A percentile compares a stretch with the other conserved stretches of the same genome.
phyloP scores from a whole-genome alignment of 2,888 invertebrate species.

The Ichneumoninae sp. region DNA sequence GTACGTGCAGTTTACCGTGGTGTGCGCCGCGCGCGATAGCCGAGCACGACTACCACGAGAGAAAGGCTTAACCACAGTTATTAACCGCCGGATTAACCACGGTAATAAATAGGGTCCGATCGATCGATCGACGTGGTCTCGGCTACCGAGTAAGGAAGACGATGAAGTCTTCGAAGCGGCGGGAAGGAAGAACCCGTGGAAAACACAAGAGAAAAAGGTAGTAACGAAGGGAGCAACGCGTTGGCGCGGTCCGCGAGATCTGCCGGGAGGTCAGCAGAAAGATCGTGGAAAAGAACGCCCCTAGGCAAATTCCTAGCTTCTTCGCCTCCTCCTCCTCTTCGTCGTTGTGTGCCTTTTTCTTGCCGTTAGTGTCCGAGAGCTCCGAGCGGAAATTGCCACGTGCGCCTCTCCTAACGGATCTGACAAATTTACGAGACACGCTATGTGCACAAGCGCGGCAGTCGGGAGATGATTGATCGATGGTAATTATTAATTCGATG shows the following conservation, averaged over 20 bases:
- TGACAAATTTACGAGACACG: slow-evolving; percentile 42
- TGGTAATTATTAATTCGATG: slow-evolving; percentile 36
- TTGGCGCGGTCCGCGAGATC: slow-evolving; percentile 57
- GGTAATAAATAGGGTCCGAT: slow-evolving; percentile 65
- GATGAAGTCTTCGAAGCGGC: slow-evolving; percentile 33
- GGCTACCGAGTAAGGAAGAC: slow-evolving; percentile 21
- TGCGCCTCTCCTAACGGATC: slow-evolving; percentile 57
- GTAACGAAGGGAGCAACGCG: slow-evolving; percentile 44
- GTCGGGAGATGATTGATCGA: slow-evolving; percentile 42
- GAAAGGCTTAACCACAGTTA: slow-evolving; percentile 65
- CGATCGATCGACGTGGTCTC: slow-evolving; percentile 48
- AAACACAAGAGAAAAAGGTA: not conserved
- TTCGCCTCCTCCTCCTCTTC: slow-evolving; percentile 2
- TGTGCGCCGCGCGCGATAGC: slow-evolving; percentile 16
- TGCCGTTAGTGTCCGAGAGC: slow-evolving; percentile 25
- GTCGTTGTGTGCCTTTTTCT: not conserved
- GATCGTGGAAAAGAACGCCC: slow-evolving; percentile 65
- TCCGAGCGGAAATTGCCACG: slow-evolving; percentile 47
- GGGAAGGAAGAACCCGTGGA: slow-evolving; percentile 54
- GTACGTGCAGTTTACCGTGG: not conserved
- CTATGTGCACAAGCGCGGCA: not conserved
- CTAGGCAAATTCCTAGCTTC: slow-evolving; percentile 52
- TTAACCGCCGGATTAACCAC: slow-evolving; percentile 66
- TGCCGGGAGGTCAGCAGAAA: slow-evolving; percentile 55
- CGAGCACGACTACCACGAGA: slow-evolving; percentile 31